Conservation (phyloP, 37 sponge, comb jelly and placozoan genomes). For the Ianthella basta region DNA sequence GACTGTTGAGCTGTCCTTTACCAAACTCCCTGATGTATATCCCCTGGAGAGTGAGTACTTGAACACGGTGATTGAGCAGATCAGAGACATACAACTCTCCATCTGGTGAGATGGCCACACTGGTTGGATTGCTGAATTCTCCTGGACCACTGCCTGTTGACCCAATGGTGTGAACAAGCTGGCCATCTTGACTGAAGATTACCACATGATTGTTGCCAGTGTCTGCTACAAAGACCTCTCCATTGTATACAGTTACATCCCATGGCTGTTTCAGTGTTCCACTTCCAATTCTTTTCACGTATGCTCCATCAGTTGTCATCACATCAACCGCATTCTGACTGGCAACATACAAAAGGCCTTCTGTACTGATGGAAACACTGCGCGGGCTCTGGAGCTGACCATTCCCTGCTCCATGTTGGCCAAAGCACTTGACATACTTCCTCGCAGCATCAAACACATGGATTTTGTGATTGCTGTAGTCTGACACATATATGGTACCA, state of each 20-base stretch:
- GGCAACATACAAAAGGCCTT: not conserved
- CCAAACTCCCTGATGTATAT: not conserved
- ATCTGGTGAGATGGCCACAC: not conserved
- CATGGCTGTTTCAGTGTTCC: not conserved
- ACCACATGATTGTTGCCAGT: not conserved
- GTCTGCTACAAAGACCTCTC: not conserved
- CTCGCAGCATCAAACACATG: not conserved
- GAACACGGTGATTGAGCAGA: not conserved
- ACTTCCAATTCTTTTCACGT: not conserved
- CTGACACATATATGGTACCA: not conserved
- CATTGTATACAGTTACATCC: not conserved
- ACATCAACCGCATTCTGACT: not conserved
- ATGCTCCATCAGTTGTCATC: not conserved
- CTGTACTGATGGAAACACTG: not conserved
- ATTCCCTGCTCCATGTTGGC: not conserved
- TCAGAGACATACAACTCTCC: not conserved
- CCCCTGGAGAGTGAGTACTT: not conserved
- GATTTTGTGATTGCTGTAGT: not conserved
- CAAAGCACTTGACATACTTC: not conserved
- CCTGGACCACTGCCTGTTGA: not conserved
- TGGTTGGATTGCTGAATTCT: not conserved
- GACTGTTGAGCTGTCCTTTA: not conserved
- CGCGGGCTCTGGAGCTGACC: not conserved
- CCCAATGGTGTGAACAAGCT: not conserved
- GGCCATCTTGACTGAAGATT: not conserved